These are phyloP conservation scores for Astropecten irregularis DNA, from an alignment of 53 echinoderm and acorn worm species.

Conservation along the genomic window DNA sequence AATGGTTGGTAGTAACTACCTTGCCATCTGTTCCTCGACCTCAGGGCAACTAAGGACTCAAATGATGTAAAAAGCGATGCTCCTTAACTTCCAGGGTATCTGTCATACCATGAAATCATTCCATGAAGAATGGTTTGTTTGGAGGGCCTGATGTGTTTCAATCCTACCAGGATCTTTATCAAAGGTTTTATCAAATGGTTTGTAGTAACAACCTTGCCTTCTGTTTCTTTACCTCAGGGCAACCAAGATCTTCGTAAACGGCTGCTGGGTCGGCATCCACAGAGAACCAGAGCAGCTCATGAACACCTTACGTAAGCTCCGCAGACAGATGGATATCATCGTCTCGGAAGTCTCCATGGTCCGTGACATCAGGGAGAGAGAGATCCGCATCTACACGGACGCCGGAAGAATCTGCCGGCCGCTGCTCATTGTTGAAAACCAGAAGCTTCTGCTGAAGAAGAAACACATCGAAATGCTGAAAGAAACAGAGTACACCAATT, in stretches of 20 bases:
- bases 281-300: conserved; percentile 95
- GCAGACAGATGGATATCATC: conserved; percentile 98
- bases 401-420: conserved; percentile 96
- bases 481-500: conserved; percentile 92
- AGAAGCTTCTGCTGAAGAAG: conserved; percentile 89
- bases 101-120: too few relatives aligned
- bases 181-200: background rate
- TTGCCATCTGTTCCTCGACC: too few relatives aligned
- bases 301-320: conserved; percentile 93
- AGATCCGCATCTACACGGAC: conserved; percentile 95
- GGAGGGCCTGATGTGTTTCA: too few relatives aligned
- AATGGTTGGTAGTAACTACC: too few relatives aligned
- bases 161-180: too few relatives aligned
- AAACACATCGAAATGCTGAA: conserved; percentile 93
- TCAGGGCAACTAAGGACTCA: too few relatives aligned
- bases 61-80: too few relatives aligned
- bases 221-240: conserved; percentile 42
- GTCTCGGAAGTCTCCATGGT: conserved; percentile 99
- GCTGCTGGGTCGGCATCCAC: conserved; percentile 97
- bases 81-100: too few relatives aligned
- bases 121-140: too few relatives aligned
- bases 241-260: conserved; percentile 98
- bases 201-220: background rate
- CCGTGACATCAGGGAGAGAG: conserved; percentile 90
- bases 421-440: conserved; percentile 89